Evolutionary conservation across 2,113 vertebrate genomes (phyloP).

Genomic region (Arvicanthis niloticus): DNA sequence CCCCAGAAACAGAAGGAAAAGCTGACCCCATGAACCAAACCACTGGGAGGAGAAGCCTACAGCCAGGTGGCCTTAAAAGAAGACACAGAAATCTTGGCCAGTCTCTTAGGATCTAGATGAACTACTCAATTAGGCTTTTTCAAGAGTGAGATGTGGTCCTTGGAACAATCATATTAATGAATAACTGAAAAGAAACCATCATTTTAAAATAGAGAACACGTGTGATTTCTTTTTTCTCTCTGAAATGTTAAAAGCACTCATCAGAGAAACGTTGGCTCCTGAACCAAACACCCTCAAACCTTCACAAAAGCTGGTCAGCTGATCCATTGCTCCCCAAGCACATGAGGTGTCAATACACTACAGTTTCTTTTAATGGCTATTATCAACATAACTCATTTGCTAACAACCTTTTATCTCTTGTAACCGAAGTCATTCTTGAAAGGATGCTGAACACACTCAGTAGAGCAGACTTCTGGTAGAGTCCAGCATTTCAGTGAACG

Average conservation of each 20-base stretch:
- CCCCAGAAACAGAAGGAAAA: slow-evolving; percentile 71
- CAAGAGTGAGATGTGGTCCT: slow-evolving; percentile 56
- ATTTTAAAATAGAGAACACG: slow-evolving; percentile 71
- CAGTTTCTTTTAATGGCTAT: slow-evolving; percentile 44
- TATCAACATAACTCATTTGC: background rate
- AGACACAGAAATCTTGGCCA: slow-evolving; percentile 59
- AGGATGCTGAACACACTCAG: background rate
- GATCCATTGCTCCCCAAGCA: background rate
- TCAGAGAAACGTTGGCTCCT: slow-evolving; percentile 51
- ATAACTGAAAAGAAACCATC: slow-evolving; percentile 73
- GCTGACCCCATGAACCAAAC: slow-evolving; percentile 74
- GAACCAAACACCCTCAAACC: slow-evolving; percentile 44
- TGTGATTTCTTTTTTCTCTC: background rate
- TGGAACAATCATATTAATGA: slow-evolving; percentile 76
- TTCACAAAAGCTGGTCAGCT: slow-evolving; percentile 25
- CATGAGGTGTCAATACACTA: background rate
- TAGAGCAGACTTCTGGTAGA: background rate
- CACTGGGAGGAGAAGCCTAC: slow-evolving; percentile 61
- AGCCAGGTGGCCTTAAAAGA: slow-evolving; percentile 39
- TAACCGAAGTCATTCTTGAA: background rate
- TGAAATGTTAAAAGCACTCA: slow-evolving; percentile 62
- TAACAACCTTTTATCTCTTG: background rate
- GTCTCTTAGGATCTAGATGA: slow-evolving; percentile 68
- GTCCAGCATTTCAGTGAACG: slow-evolving; percentile 6
- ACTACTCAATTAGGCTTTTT: slow-evolving; percentile 75